These are phyloP conservation scores for rabbit (Oryctolagus cuniculus) DNA, from an alignment of 2,113 vertebrate genomes.

Conservation along the genomic window DNA sequence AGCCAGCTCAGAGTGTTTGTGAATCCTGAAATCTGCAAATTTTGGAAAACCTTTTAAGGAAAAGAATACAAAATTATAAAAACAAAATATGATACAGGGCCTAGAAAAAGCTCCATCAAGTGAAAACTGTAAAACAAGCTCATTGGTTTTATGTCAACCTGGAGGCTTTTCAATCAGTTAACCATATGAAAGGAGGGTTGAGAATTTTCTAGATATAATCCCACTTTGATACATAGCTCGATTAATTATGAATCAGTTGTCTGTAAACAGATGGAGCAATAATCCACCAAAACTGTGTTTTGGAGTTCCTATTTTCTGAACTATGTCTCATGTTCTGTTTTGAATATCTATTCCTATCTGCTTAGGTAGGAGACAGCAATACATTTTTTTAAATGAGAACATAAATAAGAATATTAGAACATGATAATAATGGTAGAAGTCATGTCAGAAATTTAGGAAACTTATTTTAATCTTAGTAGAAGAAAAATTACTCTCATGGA, in stretches of 20 bases:
- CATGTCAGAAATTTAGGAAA: not conserved
- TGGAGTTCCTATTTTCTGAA: not conserved
- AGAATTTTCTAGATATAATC: constrained; percentile 39
- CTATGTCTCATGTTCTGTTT: not conserved
- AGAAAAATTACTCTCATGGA: not conserved
- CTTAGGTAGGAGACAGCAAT: not conserved
- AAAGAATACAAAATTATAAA: constrained; percentile 20
- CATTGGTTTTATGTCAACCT: not conserved
- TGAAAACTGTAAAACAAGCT: not conserved
- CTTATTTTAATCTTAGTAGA: not conserved
- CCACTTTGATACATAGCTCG: not conserved
- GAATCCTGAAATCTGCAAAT: constrained; percentile 24
- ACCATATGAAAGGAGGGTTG: constrained; percentile 7
- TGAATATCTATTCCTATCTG: not conserved
- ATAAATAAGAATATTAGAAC: not conserved
- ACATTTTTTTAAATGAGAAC: not conserved
- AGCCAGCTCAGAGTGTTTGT: not conserved
- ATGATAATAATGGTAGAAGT: constrained; percentile 1
- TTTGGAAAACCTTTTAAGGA: not conserved
- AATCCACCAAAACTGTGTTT: not conserved
- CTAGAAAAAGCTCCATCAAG: not conserved
- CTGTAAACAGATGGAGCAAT: not conserved
- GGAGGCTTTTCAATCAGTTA: not conserved
- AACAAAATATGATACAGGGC: not conserved
- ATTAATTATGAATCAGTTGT: not conserved